These are phyloP conservation scores for Eunapius fragilis DNA, from an alignment of 37 sponge, comb jelly and placozoan genomes.

Conservation along the genomic window DNA sequence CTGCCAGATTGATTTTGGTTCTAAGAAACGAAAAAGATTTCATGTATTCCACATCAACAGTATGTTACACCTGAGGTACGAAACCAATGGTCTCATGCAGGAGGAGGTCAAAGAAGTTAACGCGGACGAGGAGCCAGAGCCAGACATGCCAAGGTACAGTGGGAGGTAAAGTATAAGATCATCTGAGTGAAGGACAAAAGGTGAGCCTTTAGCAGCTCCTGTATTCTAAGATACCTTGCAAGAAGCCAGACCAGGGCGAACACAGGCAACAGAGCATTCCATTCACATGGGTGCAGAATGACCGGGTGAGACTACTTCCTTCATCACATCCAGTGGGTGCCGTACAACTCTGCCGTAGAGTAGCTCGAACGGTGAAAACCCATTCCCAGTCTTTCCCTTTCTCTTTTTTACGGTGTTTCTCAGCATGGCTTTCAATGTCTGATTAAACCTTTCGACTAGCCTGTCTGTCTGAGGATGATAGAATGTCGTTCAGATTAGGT, in stretches of 20 bases:
- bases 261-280: too few species aligned
- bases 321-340: constrained; percentile 22
- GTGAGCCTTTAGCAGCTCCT: not conserved
- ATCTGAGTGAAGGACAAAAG: not conserved
- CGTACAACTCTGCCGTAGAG: constrained; percentile 21
- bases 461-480: constrained; percentile 54
- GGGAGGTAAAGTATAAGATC: not conserved
- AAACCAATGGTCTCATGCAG: not conserved
- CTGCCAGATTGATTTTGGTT: not conserved
- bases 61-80: constrained; percentile 35
- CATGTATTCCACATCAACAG: constrained; percentile 30
- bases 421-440: constrained; percentile 37
- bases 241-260: not conserved
- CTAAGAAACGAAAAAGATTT: not conserved
- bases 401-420: not conserved
- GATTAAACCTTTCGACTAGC: constrained; percentile 42
- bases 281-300: not conserved
- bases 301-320: constrained; percentile 8
- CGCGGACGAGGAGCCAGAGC: not conserved
- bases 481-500: constrained; percentile 22
- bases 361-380: constrained; percentile 44
- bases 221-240: not conserved
- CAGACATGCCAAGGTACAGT: not conserved
- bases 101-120: not conserved
- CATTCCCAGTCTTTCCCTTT: constrained; percentile 20